A percentile compares a stretch with the other conserved stretches of the same genome.
phyloP scores from a whole-genome alignment of 2,888 invertebrate species.

The Aricia artaxerxes region DNA sequence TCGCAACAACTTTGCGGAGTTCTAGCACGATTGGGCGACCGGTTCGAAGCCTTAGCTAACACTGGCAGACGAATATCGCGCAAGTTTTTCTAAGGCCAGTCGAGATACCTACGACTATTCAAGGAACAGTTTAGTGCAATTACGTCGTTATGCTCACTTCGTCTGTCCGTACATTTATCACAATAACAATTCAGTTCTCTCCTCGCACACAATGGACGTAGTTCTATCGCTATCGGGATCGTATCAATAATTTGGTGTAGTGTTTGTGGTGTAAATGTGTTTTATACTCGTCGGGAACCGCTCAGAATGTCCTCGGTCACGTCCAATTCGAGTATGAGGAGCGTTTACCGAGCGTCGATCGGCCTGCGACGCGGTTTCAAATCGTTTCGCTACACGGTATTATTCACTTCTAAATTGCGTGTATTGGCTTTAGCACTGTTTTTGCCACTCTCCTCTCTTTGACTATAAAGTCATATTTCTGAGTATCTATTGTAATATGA shows the following conservation, averaged over 20 bases:
- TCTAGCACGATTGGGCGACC: neutral
- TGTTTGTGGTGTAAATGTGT: conserved; percentile 45
- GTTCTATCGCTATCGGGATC: conserved; percentile 49
- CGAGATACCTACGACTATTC: conserved; percentile 59
- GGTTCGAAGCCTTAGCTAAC: neutral
- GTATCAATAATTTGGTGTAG: conserved; percentile 46
- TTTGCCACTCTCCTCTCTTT: neutral
- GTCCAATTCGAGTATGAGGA: conserved; percentile 73
- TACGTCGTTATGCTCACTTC: conserved; percentile 78
- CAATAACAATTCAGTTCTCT: conserved; percentile 70
- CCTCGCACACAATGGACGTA: conserved; percentile 72
- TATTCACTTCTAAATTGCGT: neutral
- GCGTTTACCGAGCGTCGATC: conserved; percentile 73
- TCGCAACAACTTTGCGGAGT: neutral
- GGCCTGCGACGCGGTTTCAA: conserved; percentile 74
- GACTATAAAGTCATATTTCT: neutral
- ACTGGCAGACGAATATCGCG: neutral
- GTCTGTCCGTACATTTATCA: conserved; percentile 68
- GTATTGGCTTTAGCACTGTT: neutral
- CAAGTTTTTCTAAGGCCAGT: conserved; percentile 29
- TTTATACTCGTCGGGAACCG: conserved; percentile 42
- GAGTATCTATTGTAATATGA: neutral
- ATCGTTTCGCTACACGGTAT: conserved; percentile 75
- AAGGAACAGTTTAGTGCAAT: conserved; percentile 77
- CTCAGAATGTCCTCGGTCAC: conserved; percentile 75